phyloP scores from a whole-genome alignment of 2,888 invertebrate species.

The Labia minor region DNA sequence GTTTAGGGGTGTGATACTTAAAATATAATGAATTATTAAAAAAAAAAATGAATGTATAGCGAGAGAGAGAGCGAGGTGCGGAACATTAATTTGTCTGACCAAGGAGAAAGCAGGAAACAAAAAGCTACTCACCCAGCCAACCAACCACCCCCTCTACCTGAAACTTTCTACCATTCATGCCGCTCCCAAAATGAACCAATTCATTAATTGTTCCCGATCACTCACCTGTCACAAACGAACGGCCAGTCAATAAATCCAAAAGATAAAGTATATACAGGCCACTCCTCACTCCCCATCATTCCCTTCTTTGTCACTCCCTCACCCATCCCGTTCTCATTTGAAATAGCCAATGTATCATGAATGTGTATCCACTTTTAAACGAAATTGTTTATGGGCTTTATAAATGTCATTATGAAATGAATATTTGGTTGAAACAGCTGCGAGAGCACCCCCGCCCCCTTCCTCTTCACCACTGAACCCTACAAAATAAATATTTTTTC shows the following conservation, averaged over 20 bases:
- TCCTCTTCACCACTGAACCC: too few relatives aligned
- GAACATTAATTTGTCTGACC: background rate
- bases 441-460: too few relatives aligned
- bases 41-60: too few relatives aligned
- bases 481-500: too few relatives aligned
- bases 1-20: background rate
- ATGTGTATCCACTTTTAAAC: conserved; percentile 3
- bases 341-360: background rate
- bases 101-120: background rate
- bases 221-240: background rate
- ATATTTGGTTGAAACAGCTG: background rate
- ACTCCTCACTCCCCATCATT: background rate
- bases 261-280: background rate
- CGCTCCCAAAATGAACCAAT: background rate
- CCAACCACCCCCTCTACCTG: too few relatives aligned
- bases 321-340: too few relatives aligned
- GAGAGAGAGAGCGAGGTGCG: too few relatives aligned
- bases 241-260: conserved; percentile 7
- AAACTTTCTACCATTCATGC: background rate
- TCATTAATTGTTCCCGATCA: conserved; percentile 7
- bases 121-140: background rate
- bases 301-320: background rate
- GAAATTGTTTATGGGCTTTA: conserved; percentile 13
- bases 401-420: background rate
- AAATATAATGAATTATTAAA: background rate